phyloP scores from a whole-genome alignment of 2,797 vertebrate genomes.

The Enteromius fasciolatus region DNA sequence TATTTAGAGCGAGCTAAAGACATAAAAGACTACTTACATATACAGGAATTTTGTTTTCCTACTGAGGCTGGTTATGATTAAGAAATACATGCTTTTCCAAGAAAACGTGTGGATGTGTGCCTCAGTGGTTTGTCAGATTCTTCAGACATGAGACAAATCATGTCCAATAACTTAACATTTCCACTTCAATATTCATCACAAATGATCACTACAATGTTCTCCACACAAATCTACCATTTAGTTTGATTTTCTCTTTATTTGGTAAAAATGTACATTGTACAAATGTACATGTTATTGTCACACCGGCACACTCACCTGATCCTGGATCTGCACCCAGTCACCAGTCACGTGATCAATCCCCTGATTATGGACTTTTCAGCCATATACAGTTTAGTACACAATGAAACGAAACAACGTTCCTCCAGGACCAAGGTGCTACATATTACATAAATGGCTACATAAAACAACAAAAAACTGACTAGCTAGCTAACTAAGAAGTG shows the following conservation, averaged over 20 bases:
- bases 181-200: background rate
- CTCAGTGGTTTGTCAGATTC: background rate
- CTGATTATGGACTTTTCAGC: no score
- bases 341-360: background rate
- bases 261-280: background rate
- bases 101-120: background rate
- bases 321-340: no score
- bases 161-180: background rate
- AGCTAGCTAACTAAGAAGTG: no score
- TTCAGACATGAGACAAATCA: background rate
- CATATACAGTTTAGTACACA: no score
- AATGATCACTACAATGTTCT: background rate
- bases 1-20: conserved; percentile 55
- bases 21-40: conserved; percentile 31
- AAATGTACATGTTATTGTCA: no score
- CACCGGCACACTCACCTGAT: background rate
- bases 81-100: background rate
- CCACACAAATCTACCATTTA: background rate
- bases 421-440: no score
- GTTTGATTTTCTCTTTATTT: no score
- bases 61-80: background rate
- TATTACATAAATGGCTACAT: no score
- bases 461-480: no score
- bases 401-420: no score
- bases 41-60: conserved; percentile 50